Evolutionary conservation across 2,888 invertebrate genomes (phyloP), one percentile per base, ranked within the genome.

Genomic region (Sarcophaga carnaria): DNA sequence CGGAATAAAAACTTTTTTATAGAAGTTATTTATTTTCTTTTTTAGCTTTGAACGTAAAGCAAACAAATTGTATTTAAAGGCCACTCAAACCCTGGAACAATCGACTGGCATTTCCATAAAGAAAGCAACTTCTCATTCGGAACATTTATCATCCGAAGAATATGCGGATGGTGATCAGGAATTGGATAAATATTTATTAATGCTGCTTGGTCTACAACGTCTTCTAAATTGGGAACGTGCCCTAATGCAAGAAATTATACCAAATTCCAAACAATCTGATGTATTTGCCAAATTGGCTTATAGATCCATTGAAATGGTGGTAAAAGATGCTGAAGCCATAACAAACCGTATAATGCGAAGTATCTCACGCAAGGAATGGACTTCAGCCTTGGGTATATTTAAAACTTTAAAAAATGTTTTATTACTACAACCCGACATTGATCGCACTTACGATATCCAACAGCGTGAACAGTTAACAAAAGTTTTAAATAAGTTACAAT

Each of bases 171-270:
- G 96, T 80, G 97, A 97, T 91, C 96, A 96, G 90, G 97, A 97
- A 93, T 95, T 97, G 94, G 97, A 97, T 90, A 96, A 96, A 91
- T 97, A 97, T 93, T 94, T 98, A 86, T 95, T 97, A 66, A 95
- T 97, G 90, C 96, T 98, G 5, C 96, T 97, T 54, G 97, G 97
- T 1, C 94, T 98, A 84, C 96, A 97, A 87, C 96, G 97, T 82
- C 94, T 99, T 22, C 97, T 98, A 95, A 97, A 98, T 90, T 96
- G 97, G 93, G 99, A 99, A 93, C 96, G 97, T 88, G 95, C 96
- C 72, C 93, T 97, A 54, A 96, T 98, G 95, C 95, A 96, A 74
- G 97, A 97, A 54, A 96, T 99, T 11, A 96, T 99, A 91, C 97
- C 98, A 11, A 94, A 96, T 87, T 96, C 96, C 64, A 96, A 97